Conservation (phyloP, 2,797 vertebrate species). For the Centroberyx gerrardi region DNA sequence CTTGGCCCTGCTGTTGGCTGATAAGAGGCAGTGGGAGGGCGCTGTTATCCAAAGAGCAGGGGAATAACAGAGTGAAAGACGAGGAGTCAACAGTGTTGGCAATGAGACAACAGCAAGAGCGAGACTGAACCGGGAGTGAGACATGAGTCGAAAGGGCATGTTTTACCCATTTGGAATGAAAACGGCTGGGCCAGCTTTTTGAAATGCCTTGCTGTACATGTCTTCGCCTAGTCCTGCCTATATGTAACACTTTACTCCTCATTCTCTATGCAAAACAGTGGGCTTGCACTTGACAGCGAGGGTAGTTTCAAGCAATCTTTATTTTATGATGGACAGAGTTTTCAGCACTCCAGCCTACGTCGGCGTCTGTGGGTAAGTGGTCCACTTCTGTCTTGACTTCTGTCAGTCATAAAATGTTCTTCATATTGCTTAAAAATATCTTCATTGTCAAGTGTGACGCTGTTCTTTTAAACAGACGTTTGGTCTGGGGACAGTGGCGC, state of each 20-base stretch:
- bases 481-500: too few species aligned
- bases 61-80: neutral
- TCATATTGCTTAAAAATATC: too few species aligned
- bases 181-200: too few species aligned
- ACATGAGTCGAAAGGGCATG: neutral
- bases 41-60: neutral
- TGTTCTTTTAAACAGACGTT: too few species aligned
- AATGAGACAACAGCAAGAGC: neutral
- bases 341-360: neutral
- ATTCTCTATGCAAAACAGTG: constrained; percentile 26
- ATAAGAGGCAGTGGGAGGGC: neutral
- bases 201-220: too few species aligned
- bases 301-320: constrained; percentile 3
- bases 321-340: constrained; percentile 9
- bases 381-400: too few species aligned
- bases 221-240: neutral
- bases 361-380: too few species aligned
- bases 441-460: neutral
- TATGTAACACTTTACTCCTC: constrained; percentile 9
- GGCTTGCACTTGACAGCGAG: constrained; percentile 6
- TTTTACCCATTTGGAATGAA: constrained; percentile 11
- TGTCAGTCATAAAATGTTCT: neutral
- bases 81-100: neutral
- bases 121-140: too few species aligned
- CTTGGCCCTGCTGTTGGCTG: neutral